phyloP scores from a whole-genome alignment of 2,888 invertebrate species.

The Andrena dorsata region DNA sequence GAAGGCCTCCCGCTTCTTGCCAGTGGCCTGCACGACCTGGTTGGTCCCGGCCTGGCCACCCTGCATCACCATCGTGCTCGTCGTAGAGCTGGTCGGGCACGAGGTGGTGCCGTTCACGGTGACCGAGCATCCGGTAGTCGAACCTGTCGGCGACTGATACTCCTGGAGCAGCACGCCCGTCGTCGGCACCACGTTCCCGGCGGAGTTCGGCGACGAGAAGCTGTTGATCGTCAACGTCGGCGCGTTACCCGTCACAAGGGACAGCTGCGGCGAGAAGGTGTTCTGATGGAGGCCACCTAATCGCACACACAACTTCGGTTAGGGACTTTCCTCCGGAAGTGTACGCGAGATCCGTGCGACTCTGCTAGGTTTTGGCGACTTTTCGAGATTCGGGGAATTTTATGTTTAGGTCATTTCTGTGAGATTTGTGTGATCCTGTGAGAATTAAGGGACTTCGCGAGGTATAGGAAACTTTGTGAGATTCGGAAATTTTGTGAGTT shows the following conservation, averaged over 20 bases:
- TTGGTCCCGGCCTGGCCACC: conserved; percentile 73
- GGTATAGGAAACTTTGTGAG: no score
- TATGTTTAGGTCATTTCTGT: no score
- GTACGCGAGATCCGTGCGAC: no score
- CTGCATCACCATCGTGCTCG: conserved; percentile 77
- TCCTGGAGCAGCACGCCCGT: conserved; percentile 82
- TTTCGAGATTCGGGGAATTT: no score
- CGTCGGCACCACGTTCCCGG: conserved; percentile 76
- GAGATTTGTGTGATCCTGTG: no score
- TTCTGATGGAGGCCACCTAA: conserved; percentile 81
- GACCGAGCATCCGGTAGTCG: conserved; percentile 86
- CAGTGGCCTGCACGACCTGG: conserved; percentile 73
- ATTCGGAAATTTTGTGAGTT: no score
- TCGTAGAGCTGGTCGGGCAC: conserved; percentile 76
- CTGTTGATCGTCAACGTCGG: conserved; percentile 81
- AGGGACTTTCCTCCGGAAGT: no score
- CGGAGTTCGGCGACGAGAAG: conserved; percentile 80
- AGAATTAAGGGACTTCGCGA: no score
- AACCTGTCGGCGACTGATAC: conserved; percentile 86
- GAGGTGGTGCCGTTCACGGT: conserved; percentile 79
- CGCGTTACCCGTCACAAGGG: conserved; percentile 80
- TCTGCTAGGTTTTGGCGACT: no score
- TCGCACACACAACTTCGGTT: conserved; percentile 7
- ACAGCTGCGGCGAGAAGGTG: conserved; percentile 81
- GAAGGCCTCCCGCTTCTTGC: conserved; percentile 81